Evolutionary conservation across 2,888 invertebrate species (phyloP).

Genomic region (Nephrotoma appendiculata): DNA sequence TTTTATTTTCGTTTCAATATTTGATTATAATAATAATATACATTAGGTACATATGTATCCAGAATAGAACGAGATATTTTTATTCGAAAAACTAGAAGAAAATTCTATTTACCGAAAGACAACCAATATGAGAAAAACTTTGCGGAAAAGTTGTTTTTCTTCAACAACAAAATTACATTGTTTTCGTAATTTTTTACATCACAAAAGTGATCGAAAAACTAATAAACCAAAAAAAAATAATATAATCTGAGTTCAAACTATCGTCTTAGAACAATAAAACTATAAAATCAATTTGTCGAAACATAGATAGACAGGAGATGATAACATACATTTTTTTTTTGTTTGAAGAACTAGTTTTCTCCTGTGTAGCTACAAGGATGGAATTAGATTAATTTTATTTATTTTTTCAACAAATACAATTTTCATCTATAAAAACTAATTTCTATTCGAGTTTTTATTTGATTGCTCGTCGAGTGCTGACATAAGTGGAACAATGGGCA

Average conservation of each 20-base stretch:
- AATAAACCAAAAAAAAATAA: neutral
- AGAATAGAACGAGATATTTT: neutral
- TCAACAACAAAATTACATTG: neutral
- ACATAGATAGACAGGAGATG: neutral
- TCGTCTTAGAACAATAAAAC: neutral
- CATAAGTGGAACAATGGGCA: too few species aligned
- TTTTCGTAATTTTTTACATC: neutral
- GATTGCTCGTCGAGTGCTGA: neutral
- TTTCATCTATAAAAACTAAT: neutral
- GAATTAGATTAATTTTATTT: neutral
- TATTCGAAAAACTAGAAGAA: neutral
- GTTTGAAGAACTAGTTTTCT: neutral
- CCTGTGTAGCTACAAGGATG: neutral
- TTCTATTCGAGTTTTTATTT: neutral
- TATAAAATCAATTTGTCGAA: neutral
- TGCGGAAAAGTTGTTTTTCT: neutral
- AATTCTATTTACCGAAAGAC: neutral
- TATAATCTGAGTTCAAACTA: neutral
- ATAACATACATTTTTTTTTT: neutral
- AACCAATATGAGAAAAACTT: neutral
- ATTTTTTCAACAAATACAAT: neutral
- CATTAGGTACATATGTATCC: neutral
- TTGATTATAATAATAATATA: neutral
- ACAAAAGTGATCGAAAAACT: neutral
- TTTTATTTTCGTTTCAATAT: neutral